Evolutionary conservation across 2,888 invertebrate genomes (phyloP).

Genomic region (Spodoptera exigua): DNA sequence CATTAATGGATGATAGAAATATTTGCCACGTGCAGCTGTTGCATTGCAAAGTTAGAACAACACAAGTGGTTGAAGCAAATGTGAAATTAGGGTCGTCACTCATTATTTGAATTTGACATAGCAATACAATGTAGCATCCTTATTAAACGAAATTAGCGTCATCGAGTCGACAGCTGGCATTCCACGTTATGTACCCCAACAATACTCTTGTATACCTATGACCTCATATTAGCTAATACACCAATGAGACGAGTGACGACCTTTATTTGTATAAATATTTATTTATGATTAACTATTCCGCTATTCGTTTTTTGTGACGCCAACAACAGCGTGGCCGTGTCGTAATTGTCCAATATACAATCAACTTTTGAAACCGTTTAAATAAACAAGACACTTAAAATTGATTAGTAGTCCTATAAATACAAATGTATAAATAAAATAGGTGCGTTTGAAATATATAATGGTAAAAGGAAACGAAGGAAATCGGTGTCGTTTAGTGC

Average conservation of each 20-base stretch:
- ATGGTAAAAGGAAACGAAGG: constrained; percentile 18
- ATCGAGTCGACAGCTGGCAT: constrained; percentile 2
- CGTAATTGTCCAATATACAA: constrained; percentile 12
- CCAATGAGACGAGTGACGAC: constrained; percentile 21
- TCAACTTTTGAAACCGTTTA: constrained; percentile 16
- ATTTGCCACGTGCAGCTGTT: constrained; percentile 20
- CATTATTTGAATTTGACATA: constrained; percentile 8
- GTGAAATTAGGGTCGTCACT: constrained; percentile 7
- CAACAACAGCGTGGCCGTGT: constrained; percentile 13
- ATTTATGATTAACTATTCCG: constrained; percentile 21
- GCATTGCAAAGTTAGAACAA: not conserved
- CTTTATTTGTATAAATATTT: constrained; percentile 23
- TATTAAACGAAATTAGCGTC: not conserved
- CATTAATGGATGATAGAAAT: not conserved
- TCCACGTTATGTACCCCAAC: not conserved
- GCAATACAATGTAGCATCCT: not conserved
- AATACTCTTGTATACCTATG: constrained; percentile 5
- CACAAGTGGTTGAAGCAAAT: constrained; percentile 11
- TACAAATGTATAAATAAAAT: constrained; percentile 25
- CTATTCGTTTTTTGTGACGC: constrained; percentile 14
- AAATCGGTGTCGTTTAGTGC: constrained; percentile 31
- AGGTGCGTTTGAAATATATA: constrained; percentile 25
- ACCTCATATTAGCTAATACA: constrained; percentile 13
- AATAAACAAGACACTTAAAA: constrained; percentile 17
- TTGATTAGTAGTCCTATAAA: constrained; percentile 7